Evolutionary conservation across 2,888 invertebrate species (phyloP).

Genomic region (Noctua fimbriata): DNA sequence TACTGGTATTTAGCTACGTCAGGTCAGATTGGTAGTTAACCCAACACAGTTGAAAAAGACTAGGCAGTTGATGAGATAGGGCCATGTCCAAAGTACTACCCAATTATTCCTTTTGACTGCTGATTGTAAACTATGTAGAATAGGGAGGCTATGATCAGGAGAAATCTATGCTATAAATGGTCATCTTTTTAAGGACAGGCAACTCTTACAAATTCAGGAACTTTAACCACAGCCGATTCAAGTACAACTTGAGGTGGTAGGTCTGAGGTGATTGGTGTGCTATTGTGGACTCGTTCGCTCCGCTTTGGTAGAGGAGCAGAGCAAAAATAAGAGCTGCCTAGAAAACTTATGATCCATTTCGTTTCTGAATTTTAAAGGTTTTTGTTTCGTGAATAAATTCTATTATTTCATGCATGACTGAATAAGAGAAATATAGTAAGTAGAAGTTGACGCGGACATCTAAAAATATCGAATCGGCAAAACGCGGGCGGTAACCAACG

Average conservation of each 20-base stretch:
- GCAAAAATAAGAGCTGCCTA: too few relatives aligned
- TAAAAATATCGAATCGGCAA: conserved; percentile 59
- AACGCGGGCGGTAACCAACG: conserved; percentile 40
- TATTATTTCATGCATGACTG: neutral
- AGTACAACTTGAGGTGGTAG: neutral
- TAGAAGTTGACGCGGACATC: conserved; percentile 27
- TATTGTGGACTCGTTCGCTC: neutral
- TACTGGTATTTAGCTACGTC: neutral
- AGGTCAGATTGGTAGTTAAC: neutral
- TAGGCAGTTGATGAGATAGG: neutral
- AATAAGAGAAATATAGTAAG: neutral
- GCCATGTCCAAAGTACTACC: neutral
- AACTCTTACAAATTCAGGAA: neutral
- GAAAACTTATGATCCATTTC: neutral
- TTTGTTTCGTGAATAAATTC: neutral
- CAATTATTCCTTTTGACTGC: neutral
- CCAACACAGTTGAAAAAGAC: neutral
- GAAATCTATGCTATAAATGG: neutral
- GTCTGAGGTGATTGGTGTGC: too few relatives aligned
- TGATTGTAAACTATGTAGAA: neutral
- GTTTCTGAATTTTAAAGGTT: neutral
- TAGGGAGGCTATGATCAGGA: neutral
- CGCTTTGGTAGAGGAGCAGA: neutral
- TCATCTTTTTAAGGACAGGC: neutral
- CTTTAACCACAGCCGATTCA: neutral